Base-by-base conservation (phyloP, 2,888 invertebrate genomes). In the Monochamus alternatus region DNA sequence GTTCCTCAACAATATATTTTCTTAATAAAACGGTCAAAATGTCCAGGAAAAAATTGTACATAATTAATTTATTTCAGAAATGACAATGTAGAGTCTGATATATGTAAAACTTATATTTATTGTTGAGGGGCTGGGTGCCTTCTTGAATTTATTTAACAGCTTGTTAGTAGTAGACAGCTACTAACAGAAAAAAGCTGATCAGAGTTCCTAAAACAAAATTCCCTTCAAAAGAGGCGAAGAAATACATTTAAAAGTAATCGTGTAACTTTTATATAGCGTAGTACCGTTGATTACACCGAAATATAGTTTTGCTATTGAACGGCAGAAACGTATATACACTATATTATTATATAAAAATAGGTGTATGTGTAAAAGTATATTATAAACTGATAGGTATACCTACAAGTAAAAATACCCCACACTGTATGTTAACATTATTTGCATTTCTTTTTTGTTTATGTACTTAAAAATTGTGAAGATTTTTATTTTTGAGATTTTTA, bases 111-210 rank as follows among this genome's bases (percentile, higher is more conserved):
- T 80, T 77, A 81, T 84, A 84, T 78, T 79, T 86, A 88, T 89
- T 89, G 89, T 89, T 89, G 89, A 87, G 89, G 89, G 87, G 87
- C 89, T 88, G 88, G 89, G 89, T 89, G 89, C 89, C 89, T 89
- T 89, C 87, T 85, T 78, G 77, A 78, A 78, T 77, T 73, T 76
- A 74, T 76, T 69, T 64, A 80, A 76, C 68, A 75, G 79, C 79
- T 77, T 77, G 76, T 75, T 67, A 67, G 71, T 60, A 69, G 75
- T 65, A 30, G 43, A 58, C 67, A 71, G 71, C 77, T 76, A 70
- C 75, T 66, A 77, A 79, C 79, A 79, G 75, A 52, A 81, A 38
- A 38, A 81, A 84, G 87, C 87, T 87, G 87, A 86, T 85, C 87
- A 88, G 87, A 89, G 89, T 89, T 89, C 89, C 89, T 89, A 89